Evolutionary conservation across 2,113 vertebrate species (phyloP), one percentile per base, ranked within the genome.

Genomic region (Dromas ardeola): DNA sequence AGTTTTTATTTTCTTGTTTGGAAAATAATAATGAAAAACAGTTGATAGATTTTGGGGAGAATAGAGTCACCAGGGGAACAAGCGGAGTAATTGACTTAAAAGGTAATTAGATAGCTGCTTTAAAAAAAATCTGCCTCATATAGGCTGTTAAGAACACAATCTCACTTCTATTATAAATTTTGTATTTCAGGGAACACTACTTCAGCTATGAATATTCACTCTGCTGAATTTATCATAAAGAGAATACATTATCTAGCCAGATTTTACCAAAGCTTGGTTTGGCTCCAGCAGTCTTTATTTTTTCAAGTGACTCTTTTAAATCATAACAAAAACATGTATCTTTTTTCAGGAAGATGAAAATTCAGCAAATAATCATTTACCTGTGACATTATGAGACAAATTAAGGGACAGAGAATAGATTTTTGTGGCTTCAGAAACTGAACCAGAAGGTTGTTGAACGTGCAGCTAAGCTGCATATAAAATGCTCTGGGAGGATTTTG

Each of bases 181-280:
- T 69, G 14, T 71, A 45, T 93, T 94, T 83, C 47, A 66, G 52
- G 55, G 80, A 79, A 86, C 78, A 78, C 55, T 93, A 82, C 77
- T 82, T 94, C 55, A 96, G 63, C 45, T 67, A 92, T 91, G 77
- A 97, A 87, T 94, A 92, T 67, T 92, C 73, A 59, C 36, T 89
- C 50, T 79, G 47, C 36, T 45, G 53, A 63, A 87, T 84, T 49
- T 80, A 50, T 95, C 73, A 80, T 59, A 72, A 66, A 81, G 66
- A 77, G 19, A 95, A 69, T n/a, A 88, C 77, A 73, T 79, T 43
- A 92, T 90, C 76, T 95, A 80, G 74, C 42, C 89, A 94, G 84
- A 89, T 92, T 97, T 96, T 78, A 93, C 40, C 83, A 81, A 86
- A 92, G 50, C 4, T 58, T 83, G 23, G 9, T 53, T 81, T 18